Conservation (phyloP, 1,140 invertebrate genomes). For the Aphis gossypii region DNA sequence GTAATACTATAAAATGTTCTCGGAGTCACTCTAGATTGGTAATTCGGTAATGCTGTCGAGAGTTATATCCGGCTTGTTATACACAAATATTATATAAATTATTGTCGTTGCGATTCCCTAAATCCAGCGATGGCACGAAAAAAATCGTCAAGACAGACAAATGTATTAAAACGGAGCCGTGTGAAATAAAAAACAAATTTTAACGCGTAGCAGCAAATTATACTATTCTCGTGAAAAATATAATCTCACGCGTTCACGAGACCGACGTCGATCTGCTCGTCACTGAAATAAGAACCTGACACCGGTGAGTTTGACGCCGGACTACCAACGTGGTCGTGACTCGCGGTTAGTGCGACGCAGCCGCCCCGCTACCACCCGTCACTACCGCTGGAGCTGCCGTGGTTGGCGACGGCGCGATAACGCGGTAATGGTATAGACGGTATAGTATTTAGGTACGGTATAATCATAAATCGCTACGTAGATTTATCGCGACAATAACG, state of each 20-base stretch:
- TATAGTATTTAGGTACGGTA: background rate
- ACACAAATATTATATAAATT: background rate
- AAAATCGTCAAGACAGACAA: background rate
- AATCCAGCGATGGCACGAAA: background rate
- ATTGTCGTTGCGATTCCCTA: background rate
- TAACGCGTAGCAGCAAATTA: background rate
- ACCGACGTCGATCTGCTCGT: background rate
- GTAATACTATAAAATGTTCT: background rate
- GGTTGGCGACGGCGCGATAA: background rate
- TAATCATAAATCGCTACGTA: background rate
- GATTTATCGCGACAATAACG: background rate
- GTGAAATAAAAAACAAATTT: background rate
- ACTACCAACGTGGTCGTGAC: background rate
- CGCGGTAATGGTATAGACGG: slow-evolving; percentile 1
- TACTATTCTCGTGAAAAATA: slow-evolving; percentile 21
- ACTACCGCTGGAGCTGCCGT: background rate
- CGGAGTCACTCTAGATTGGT: background rate
- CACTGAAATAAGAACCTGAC: background rate
- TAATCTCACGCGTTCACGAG: background rate
- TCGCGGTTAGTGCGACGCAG: background rate
- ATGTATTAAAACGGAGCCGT: background rate
- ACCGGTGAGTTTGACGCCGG: slow-evolving; percentile 32
- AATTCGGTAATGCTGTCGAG: background rate
- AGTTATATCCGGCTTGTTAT: background rate
- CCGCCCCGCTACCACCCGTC: background rate